Evolutionary conservation across 2,797 vertebrate genomes (phyloP).

Genomic region (Spizella passerina): DNA sequence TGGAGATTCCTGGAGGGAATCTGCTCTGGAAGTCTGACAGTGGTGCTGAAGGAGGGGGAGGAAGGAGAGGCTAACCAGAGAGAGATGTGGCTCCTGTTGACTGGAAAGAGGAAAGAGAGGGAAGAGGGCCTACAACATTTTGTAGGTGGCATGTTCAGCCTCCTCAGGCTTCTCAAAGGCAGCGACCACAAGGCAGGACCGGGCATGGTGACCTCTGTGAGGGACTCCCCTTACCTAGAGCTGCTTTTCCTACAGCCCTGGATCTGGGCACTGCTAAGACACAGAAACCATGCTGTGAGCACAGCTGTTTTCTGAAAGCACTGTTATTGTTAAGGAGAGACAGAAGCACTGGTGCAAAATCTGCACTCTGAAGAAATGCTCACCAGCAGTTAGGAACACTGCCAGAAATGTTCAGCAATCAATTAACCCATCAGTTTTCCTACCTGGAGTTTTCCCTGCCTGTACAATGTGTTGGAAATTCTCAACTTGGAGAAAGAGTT

Average conservation of each 20-base stretch:
- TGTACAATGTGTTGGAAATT: not conserved
- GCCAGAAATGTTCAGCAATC: not conserved
- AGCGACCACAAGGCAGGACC: fast-evolving
- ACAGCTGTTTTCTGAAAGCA: not conserved
- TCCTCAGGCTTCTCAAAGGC: not conserved
- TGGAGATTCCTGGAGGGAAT: not conserved
- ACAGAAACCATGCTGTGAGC: not conserved
- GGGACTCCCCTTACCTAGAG: not conserved
- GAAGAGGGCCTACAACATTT: not conserved
- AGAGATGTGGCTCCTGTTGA: not conserved
- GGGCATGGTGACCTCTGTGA: not conserved
- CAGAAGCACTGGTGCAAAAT: not conserved
- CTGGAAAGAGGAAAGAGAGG: not conserved
- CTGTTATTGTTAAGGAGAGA: not conserved
- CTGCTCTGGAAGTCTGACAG: not conserved
- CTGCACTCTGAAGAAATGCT: not conserved
- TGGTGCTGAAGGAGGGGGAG: not conserved
- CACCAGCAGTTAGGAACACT: not conserved
- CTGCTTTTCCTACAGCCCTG: not conserved
- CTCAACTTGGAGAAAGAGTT: not conserved
- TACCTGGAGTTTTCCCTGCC: not conserved
- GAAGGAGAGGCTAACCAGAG: not conserved
- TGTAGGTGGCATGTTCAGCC: not conserved
- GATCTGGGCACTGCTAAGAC: not conserved
- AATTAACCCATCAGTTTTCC: not conserved